Evolutionary conservation across 2,797 vertebrate species (phyloP), one percentile per base, ranked within the genome.

Genomic region (Microctenopoma stevenorrisi): DNA sequence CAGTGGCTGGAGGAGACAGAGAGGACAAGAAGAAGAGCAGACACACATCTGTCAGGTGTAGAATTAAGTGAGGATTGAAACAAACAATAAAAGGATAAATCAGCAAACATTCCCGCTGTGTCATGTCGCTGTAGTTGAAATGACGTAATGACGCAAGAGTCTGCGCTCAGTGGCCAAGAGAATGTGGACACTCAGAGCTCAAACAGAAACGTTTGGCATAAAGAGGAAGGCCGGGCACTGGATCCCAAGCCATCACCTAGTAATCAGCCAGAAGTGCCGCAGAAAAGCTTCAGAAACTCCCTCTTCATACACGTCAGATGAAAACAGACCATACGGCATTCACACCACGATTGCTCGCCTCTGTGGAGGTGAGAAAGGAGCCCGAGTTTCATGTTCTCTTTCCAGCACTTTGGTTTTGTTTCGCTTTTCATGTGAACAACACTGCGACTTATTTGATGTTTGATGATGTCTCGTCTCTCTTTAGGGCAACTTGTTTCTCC

Each of bases 1-100:
- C 98, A 99, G 91, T 99, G 98, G 92, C 98, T 99, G 94, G 72
- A 88, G 87, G 44, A 78, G 54, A 86, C 43, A 60, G 38, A 75
- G 64, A 65, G 28, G 52, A 60, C 51, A 38, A 61, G 46, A 62
- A 37, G 64, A 30, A 62, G 35, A 74, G 40, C 11, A 30, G 53
- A 79, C 51, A 79, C 67, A 74, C 64, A 66, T 52, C 28, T 30
- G 22, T 22, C 22, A 22, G 22, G 22, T 22, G 22, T 22, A 22
- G 22, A 22, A 22, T 30, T 30, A 49, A 22, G 9, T 33, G 25
- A 54, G 10, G 25, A 43, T 11, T 57, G 18, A 18, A 47, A 18
- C n/a, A 18, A 47, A 9, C 42, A 16, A 15, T 14, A 6, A 43
- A 16, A 43, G 14, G 16, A 2, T 13, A 14, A 0, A 46, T n/a